phyloP scores from a whole-genome alignment of 2,888 invertebrate genomes.

The Amiota communis region DNA sequence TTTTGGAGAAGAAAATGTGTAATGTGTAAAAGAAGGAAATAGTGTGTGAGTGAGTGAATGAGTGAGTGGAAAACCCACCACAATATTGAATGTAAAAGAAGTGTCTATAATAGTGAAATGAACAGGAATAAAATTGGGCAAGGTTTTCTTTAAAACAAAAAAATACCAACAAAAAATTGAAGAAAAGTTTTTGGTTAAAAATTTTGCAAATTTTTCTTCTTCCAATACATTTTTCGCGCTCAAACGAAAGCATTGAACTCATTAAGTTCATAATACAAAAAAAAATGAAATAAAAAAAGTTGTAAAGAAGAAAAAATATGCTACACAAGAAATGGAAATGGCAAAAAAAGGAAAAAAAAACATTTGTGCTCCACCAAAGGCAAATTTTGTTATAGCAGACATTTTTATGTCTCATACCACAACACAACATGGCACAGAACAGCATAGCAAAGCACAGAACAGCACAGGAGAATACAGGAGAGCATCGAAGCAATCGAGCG shows the following conservation, averaged over 20 bases:
- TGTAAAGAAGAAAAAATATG: background rate
- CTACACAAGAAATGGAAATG: background rate
- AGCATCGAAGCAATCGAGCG: conserved; percentile 36
- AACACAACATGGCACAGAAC: background rate
- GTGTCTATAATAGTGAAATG: conserved; percentile 13
- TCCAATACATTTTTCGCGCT: too few relatives aligned
- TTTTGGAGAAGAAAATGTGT: background rate
- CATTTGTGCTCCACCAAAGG: background rate
- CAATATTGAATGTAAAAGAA: background rate
- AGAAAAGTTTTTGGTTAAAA: background rate
- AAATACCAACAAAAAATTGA: background rate
- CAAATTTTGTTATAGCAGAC: conserved; percentile 50
- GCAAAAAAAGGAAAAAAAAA: background rate
- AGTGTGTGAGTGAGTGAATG: conserved; percentile 1
- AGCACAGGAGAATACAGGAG: too few relatives aligned
- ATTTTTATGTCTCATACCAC: conserved; percentile 63
- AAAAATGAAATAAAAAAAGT: too few relatives aligned
- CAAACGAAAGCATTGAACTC: too few relatives aligned
- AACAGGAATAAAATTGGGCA: background rate
- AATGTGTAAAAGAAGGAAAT: background rate
- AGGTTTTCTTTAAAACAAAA: background rate
- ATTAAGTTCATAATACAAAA: too few relatives aligned
- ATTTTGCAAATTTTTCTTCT: background rate
- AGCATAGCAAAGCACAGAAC: too few relatives aligned
- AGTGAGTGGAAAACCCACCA: background rate